Evolutionary conservation across 2,113 vertebrate species (phyloP).

Genomic region (Polypterus senegalus): DNA sequence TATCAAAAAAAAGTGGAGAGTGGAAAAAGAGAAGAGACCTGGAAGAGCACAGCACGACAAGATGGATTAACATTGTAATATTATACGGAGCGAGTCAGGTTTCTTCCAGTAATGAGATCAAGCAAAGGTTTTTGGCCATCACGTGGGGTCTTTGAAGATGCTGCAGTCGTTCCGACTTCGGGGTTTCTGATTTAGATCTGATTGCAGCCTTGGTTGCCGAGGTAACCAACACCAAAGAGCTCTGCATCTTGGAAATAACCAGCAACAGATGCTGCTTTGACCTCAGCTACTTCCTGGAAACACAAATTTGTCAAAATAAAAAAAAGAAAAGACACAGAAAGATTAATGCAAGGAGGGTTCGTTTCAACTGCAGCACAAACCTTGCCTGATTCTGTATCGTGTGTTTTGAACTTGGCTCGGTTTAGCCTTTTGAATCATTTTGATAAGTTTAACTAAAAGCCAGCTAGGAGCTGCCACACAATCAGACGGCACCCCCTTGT

Average conservation of each 20-base stretch:
- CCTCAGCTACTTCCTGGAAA: slow-evolving; percentile 87
- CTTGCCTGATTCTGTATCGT: slow-evolving; percentile 8
- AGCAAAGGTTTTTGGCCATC: slow-evolving; percentile 26
- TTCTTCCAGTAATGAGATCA: slow-evolving; percentile 4
- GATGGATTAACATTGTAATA: neutral
- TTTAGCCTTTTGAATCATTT: neutral
- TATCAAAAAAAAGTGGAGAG: no score
- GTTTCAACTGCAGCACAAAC: slow-evolving; percentile 27
- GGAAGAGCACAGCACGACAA: no score
- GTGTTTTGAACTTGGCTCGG: neutral
- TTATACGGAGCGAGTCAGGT: slow-evolving; percentile 2
- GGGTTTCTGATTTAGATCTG: slow-evolving; percentile 22
- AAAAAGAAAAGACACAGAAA: slow-evolving; percentile 40
- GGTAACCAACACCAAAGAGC: slow-evolving; percentile 60
- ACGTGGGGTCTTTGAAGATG: slow-evolving; percentile 47
- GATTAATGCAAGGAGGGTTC: slow-evolving; percentile 60
- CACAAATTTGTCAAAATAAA: slow-evolving; percentile 82
- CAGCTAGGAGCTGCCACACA: neutral
- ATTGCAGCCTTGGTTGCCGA: slow-evolving; percentile 53
- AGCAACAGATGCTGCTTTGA: slow-evolving; percentile 83
- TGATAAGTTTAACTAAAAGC: neutral
- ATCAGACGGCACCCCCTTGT: neutral
- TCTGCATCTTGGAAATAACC: slow-evolving; percentile 64
- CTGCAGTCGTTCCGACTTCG: slow-evolving; percentile 36
- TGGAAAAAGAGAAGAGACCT: no score